phyloP scores from a whole-genome alignment of 2,888 invertebrate species.

The Saturnia japonica region DNA sequence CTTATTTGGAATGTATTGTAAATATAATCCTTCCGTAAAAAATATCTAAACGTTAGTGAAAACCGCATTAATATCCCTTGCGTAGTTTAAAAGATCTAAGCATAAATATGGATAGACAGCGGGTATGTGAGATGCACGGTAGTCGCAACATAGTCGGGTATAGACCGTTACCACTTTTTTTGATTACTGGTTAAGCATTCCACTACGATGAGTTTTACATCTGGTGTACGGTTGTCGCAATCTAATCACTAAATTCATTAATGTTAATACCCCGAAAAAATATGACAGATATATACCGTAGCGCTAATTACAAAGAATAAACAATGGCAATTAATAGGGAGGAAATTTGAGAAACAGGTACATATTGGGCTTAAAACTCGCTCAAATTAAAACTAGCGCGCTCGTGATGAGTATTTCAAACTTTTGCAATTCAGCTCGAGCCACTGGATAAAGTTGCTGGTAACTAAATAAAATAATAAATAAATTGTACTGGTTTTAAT shows the following conservation, averaged over 20 bases:
- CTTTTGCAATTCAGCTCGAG: neutral
- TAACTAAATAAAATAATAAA: neutral
- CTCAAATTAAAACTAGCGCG: neutral
- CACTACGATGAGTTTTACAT: too few relatives aligned
- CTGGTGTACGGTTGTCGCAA: too few relatives aligned
- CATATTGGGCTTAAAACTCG: neutral
- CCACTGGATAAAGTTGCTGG: neutral
- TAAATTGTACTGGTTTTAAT: neutral
- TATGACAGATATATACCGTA: neutral
- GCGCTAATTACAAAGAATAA: neutral
- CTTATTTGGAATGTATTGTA: too few relatives aligned
- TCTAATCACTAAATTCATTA: neutral
- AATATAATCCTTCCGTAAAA: too few relatives aligned
- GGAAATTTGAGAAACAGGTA: neutral
- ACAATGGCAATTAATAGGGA: neutral
- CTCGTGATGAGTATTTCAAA: neutral
- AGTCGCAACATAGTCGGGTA: too few relatives aligned
- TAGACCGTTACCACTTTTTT: too few relatives aligned
- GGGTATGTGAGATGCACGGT: too few relatives aligned
- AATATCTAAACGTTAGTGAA: too few relatives aligned
- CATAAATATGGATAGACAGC: too few relatives aligned
- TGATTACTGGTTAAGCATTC: too few relatives aligned
- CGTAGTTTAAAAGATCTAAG: too few relatives aligned
- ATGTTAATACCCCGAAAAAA: neutral
- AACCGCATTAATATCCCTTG: too few relatives aligned